phyloP scores from a whole-genome alignment of 64 coral and sea anemone species.

The Pocillopora verrucosa region DNA sequence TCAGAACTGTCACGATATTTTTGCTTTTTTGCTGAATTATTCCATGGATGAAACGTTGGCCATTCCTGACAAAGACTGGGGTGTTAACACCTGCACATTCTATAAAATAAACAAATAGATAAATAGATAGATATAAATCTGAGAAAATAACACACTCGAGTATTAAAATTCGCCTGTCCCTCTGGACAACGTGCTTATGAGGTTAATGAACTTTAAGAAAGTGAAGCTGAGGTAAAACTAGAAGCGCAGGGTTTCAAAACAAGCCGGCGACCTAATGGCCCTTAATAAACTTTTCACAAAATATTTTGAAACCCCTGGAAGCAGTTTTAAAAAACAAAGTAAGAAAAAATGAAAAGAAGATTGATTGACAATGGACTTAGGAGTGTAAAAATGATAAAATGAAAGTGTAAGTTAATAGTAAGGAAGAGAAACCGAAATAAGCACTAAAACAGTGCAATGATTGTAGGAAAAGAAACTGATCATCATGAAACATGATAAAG shows the following conservation, averaged over 20 bases:
- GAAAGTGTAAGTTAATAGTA: not conserved
- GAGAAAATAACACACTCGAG: not conserved
- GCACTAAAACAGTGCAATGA: not conserved
- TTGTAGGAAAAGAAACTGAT: not conserved
- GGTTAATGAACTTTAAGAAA: not conserved
- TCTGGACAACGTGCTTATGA: not conserved
- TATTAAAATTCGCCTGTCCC: not conserved
- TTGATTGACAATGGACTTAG: not conserved
- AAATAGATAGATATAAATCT: not conserved
- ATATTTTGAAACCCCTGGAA: too few species aligned
- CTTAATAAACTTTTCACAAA: not conserved
- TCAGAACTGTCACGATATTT: slow-evolving; percentile 35
- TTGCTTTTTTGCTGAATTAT: slow-evolving; percentile 16
- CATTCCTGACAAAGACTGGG: slow-evolving; percentile 48
- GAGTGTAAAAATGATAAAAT: not conserved
- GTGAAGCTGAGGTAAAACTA: not conserved
- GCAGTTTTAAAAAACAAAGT: too few species aligned
- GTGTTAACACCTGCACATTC: slow-evolving; percentile 49
- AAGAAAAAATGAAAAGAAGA: not conserved
- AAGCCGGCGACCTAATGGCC: not conserved
- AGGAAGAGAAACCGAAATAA: not conserved
- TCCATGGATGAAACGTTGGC: slow-evolving; percentile 29
- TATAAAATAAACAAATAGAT: not conserved
- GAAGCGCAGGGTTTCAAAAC: not conserved
- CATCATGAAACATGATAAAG: not conserved